A percentile compares a stretch with the other conserved stretches of the same genome.
Conservation (phyloP, 64 coral and sea anemone species). For the Dendrophyllia cribrosa region DNA sequence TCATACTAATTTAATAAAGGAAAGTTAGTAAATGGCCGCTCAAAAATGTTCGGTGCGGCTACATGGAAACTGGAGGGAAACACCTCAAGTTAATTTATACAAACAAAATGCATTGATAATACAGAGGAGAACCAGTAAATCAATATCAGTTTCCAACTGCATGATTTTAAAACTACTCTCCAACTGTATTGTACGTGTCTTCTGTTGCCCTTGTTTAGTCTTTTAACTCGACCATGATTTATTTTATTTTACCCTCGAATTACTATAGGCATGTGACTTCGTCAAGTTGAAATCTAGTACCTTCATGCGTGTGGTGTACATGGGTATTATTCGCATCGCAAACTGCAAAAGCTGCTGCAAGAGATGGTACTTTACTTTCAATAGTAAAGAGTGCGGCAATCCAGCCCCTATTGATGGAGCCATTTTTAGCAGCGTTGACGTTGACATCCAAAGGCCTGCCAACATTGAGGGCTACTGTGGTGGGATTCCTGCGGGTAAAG, state of each 20-base stretch:
- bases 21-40: too few species aligned
- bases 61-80: too few species aligned
- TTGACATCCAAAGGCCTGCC: constrained; percentile 37
- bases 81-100: too few species aligned
- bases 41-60: too few species aligned
- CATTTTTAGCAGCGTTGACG: background rate
- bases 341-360: constrained; percentile 36
- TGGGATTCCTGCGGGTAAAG: background rate
- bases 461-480: constrained; percentile 70
- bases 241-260: background rate
- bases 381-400: constrained; percentile 31
- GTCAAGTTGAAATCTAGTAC: constrained; percentile 19
- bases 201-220: background rate
- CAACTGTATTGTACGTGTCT: too few species aligned
- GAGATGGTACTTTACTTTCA: constrained; percentile 68
- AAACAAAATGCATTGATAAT: too few species aligned
- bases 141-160: too few species aligned
- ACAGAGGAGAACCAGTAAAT: too few species aligned
- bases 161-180: too few species aligned
- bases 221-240: background rate
- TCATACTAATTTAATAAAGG: too few species aligned
- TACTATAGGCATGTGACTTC: constrained; percentile 35
- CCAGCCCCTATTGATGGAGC: constrained; percentile 60
- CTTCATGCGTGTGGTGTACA: constrained; percentile 12
- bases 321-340: constrained; percentile 8